Evolutionary conservation across 2,113 vertebrate species (phyloP), one percentile per base, ranked within the genome.

Genomic region (Macquaria australasica): DNA sequence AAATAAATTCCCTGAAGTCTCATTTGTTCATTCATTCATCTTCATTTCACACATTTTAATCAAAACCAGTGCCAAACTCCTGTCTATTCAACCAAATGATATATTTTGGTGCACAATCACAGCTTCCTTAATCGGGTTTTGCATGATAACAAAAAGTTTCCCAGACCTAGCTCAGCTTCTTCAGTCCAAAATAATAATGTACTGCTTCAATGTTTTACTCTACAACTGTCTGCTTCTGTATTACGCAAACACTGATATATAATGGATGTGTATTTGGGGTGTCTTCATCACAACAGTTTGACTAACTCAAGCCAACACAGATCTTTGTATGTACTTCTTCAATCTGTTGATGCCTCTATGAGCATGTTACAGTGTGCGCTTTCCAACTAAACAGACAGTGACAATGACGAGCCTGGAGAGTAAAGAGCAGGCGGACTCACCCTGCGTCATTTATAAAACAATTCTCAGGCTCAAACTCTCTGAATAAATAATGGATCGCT

Each of bases 401-500:
- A 34, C 45, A 41, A 21, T 5, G 66, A 75, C 15, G 75, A 50
- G 80, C 72, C 60, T 39, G 64, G 58, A 83, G 79, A 79, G 75
- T 66, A 41, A 80, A 81, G 59, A 70, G 41, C 62, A 7, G 41
- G 59, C n/a, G 45, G 37, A 72, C 59, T 72, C 66, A 84, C 59
- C 62, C 50, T 2, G 1, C 9, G 23, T 82, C 82, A 87, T 84
- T 88, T 79, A 76, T 83, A 77, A 84, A 90, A 81, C 84, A 81
- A 88, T 73, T 88, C 84, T 67, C 59, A 1, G 71, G 39, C 45
- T 74, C 73, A n/a, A 73, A 74, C 77, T 71, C 62, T 81, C 20
- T 79, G 77, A 87, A 88, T 90, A 89, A 87, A 86, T 79, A 69
- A 77, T 34, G 64, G 34, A 34, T 31, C 66, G 50, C 78, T 79